Evolutionary conservation across 2,113 vertebrate genomes (phyloP).

Genomic region (Gavia stellata): DNA sequence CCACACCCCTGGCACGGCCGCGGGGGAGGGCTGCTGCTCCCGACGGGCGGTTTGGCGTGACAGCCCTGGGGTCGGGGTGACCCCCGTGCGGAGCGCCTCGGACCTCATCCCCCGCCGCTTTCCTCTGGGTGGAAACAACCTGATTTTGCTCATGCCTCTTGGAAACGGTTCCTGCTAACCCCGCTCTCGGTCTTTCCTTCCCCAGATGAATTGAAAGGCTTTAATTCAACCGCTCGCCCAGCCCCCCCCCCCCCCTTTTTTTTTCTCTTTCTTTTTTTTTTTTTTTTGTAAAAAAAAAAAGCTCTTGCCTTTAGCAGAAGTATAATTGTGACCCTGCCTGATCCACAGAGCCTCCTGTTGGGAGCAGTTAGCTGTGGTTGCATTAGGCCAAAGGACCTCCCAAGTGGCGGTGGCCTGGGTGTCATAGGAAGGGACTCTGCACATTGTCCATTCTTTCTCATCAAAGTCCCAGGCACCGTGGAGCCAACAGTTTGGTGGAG

Average conservation of each 20-base stretch:
- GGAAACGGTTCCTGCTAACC: conserved; percentile 17
- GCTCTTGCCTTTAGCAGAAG: conserved; percentile 62
- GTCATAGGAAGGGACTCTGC: conserved; percentile 58
- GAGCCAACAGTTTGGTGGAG: conserved; percentile 21
- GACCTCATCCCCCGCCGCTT: background rate
- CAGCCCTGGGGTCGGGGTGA: background rate
- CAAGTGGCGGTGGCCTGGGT: conserved; percentile 75
- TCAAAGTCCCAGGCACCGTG: conserved; percentile 32
- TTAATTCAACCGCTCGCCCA: background rate
- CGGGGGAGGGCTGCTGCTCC: background rate
- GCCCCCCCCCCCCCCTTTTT: background rate
- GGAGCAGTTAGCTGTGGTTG: conserved; percentile 62
- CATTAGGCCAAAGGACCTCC: conserved; percentile 73
- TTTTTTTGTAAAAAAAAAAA: background rate
- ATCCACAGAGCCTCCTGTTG: conserved; percentile 67
- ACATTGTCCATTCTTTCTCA: conserved; percentile 48
- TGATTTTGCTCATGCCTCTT: conserved; percentile 6
- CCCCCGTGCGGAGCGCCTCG: rapidly evolving
- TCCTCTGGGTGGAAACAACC: background rate
- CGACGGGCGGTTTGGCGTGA: rapidly evolving
- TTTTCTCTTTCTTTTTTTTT: rapidly evolving
- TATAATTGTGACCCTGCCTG: conserved; percentile 73
- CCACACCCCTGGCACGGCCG: rapidly evolving
- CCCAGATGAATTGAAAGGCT: conserved; percentile 23
- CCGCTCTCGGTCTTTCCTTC: background rate